Evolutionary conservation across 2,888 invertebrate species (phyloP).

Genomic region (Sipha maydis): DNA sequence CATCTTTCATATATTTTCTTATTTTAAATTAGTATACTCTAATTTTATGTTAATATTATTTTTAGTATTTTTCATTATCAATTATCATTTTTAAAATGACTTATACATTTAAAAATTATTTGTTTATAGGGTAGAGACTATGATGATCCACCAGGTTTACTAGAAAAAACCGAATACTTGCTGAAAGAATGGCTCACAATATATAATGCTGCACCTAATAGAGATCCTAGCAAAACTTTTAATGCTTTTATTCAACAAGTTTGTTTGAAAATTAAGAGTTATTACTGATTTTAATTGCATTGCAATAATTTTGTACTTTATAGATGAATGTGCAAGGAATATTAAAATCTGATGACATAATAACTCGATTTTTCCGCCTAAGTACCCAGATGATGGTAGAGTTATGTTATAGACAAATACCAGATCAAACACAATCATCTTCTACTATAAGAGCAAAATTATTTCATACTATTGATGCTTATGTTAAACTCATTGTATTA

Average conservation of each 20-base stretch:
- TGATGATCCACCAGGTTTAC: constrained; percentile 92
- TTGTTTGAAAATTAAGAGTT: constrained; percentile 65
- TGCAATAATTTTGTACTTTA: not conserved
- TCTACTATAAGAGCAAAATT: constrained; percentile 79
- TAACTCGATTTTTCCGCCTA: constrained; percentile 95
- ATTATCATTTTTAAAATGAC: too few species aligned
- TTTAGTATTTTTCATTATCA: constrained; percentile 61
- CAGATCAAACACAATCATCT: constrained; percentile 76
- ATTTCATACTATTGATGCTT: constrained; percentile 94
- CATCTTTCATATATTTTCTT: too few species aligned
- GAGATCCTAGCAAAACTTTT: constrained; percentile 90
- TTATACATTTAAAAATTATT: not conserved
- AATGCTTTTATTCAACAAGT: constrained; percentile 87
- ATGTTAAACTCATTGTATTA: constrained; percentile 90
- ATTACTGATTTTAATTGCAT: not conserved
- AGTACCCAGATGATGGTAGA: constrained; percentile 97
- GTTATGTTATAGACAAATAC: constrained; percentile 85
- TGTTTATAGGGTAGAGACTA: constrained; percentile 80
- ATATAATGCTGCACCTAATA: constrained; percentile 80
- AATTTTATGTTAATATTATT: constrained; percentile 20
- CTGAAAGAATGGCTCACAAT: constrained; percentile 95
- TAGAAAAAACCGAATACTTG: constrained; percentile 93
- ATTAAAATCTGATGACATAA: constrained; percentile 95
- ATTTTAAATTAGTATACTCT: not conserved
- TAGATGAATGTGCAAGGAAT: constrained; percentile 94